Conservation (phyloP, 2,113 vertebrate species). For the Apteryx mantelli region DNA sequence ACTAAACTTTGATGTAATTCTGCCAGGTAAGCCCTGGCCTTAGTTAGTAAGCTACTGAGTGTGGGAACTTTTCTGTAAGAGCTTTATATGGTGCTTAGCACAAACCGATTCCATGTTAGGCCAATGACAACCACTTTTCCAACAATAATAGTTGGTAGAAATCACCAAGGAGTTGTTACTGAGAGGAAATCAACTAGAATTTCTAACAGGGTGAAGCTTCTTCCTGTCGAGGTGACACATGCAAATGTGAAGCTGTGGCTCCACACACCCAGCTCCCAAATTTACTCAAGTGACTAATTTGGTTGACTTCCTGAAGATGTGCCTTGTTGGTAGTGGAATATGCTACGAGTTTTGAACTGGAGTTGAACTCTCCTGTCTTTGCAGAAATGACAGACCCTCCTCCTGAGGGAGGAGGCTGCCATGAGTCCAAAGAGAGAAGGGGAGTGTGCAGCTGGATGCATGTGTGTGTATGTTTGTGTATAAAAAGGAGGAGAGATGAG, state of each 20-base stretch:
- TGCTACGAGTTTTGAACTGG: background rate
- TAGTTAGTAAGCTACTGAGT: background rate
- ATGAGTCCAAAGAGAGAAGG: background rate
- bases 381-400: background rate
- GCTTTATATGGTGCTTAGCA: background rate
- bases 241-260: background rate
- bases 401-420: background rate
- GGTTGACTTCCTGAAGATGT: background rate
- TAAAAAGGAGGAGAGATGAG: background rate
- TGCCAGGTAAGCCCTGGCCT: background rate
- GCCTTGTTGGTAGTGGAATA: background rate
- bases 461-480: accelerated
- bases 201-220: background rate
- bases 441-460: slow-evolving; percentile 28
- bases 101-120: background rate
- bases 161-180: background rate
- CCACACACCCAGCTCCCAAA: accelerated
- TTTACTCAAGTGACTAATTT: background rate
- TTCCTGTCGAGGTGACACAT: background rate
- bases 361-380: background rate
- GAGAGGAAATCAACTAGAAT: background rate
- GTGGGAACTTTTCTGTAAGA: background rate
- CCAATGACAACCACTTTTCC: background rate
- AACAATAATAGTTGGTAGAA: background rate
- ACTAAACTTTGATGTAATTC: background rate